Percentiles rank a stretch among this genome's conserved stretches.
These are phyloP conservation scores for Ciconia stormi DNA, from an alignment of 2,113 vertebrate species.

Conservation along the genomic window DNA sequence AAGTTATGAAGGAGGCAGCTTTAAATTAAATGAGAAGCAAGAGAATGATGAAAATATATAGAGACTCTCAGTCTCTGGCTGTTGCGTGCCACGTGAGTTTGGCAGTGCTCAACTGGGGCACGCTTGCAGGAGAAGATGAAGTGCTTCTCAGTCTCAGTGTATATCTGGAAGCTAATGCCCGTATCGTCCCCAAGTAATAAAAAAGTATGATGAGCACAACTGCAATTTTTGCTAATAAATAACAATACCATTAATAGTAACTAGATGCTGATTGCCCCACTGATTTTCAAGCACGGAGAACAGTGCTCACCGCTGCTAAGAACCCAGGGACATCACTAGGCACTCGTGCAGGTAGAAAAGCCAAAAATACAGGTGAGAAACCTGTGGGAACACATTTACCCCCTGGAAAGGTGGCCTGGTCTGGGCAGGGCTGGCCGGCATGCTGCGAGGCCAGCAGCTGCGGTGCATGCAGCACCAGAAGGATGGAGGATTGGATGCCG, in stretches of 20 bases:
- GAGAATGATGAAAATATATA: not conserved
- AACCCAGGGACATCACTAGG: too few species aligned
- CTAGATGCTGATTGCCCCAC: not conserved
- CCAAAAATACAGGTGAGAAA: not conserved
- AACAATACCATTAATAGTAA: not conserved
- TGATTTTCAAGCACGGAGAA: not conserved
- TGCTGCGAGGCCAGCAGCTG: not conserved
- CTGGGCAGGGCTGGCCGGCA: accelerated
- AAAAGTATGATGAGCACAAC: not conserved
- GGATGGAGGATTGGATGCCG: not conserved
- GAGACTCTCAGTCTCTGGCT: not conserved
- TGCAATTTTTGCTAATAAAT: not conserved
- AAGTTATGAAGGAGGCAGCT: not conserved
- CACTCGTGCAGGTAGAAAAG: not conserved
- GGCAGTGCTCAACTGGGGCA: not conserved
- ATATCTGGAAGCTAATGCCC: not conserved
- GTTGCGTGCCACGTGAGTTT: not conserved
- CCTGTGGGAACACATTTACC: not conserved
- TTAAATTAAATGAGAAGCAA: not conserved
- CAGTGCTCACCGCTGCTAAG: not conserved
- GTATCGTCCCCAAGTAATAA: not conserved
- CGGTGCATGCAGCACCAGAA: not conserved
- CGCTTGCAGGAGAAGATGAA: not conserved
- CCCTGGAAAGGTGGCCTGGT: not conserved
- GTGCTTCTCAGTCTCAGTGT: too few species aligned